Evolutionary conservation across 2,113 vertebrate genomes (phyloP).

Genomic region (Serinus canaria): DNA sequence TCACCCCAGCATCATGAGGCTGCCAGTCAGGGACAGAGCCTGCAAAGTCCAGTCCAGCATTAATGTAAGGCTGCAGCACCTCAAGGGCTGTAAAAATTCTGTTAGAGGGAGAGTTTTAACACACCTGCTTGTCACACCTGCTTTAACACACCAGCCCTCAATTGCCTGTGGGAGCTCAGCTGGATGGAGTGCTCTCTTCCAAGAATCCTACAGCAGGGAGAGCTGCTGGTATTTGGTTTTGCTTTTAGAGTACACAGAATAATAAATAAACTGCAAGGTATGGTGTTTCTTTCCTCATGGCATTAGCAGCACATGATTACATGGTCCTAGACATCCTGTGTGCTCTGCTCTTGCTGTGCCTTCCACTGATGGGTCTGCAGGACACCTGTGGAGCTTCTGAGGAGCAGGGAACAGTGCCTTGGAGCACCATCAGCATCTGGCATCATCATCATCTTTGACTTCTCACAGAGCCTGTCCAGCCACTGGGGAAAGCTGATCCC

Average conservation of each 20-base stretch:
- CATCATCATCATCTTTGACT: background rate
- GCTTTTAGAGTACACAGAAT: background rate
- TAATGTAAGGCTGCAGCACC: background rate
- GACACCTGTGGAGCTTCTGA: background rate
- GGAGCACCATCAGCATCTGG: background rate
- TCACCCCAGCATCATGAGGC: background rate
- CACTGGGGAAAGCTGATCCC: background rate
- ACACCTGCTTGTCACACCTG: background rate
- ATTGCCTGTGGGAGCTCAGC: background rate
- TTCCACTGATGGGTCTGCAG: background rate
- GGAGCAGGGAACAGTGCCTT: background rate
- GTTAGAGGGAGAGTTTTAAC: background rate
- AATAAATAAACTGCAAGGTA: background rate
- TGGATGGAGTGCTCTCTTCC: background rate
- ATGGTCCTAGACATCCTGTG: rapidly evolving
- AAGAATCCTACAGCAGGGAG: background rate
- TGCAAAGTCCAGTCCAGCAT: background rate
- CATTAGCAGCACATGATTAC: background rate
- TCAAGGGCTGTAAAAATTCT: background rate
- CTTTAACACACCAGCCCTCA: background rate
- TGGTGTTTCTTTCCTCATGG: background rate
- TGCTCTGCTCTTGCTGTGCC: background rate
- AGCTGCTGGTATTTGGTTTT: background rate
- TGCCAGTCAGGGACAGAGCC: background rate
- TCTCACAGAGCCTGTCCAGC: background rate